Evolutionary conservation across 2,888 invertebrate genomes (phyloP).

Genomic region (Schrankia costaestrigalis): DNA sequence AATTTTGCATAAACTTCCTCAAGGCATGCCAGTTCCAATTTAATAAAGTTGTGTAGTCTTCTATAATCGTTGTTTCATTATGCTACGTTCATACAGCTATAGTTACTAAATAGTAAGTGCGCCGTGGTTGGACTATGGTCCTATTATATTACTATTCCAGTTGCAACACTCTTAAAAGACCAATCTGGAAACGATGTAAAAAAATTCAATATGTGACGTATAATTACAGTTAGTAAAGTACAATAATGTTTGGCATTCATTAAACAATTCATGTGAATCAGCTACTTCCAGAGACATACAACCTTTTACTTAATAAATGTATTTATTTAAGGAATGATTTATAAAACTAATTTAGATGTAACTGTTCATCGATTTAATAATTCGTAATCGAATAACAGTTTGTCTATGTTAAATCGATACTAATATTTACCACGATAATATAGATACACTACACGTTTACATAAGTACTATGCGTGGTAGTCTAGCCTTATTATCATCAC

Average conservation of each 20-base stretch:
- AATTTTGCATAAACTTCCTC: slow-evolving; percentile 35
- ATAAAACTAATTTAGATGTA: slow-evolving; percentile 2
- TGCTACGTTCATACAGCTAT: slow-evolving; percentile 47
- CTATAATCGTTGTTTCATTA: slow-evolving; percentile 71
- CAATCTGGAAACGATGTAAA: slow-evolving; percentile 72
- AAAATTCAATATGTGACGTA: slow-evolving; percentile 30
- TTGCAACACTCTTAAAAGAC: slow-evolving; percentile 78
- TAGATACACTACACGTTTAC: too few species aligned
- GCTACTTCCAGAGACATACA: slow-evolving; percentile 14
- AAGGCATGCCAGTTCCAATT: slow-evolving; percentile 28
- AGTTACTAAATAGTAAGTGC: slow-evolving; percentile 43
- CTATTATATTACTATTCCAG: slow-evolving; percentile 69
- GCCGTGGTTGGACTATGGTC: slow-evolving; percentile 41
- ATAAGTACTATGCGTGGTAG: too few species aligned
- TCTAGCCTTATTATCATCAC: too few species aligned
- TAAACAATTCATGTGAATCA: slow-evolving; percentile 19
- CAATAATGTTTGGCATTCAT: slow-evolving; percentile 29
- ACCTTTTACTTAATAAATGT: slow-evolving; percentile 11
- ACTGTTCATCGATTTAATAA: too few species aligned
- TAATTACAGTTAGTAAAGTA: slow-evolving; percentile 22
- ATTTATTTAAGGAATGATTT: slow-evolving; percentile 4
- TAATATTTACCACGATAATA: too few species aligned
- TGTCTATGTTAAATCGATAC: too few species aligned
- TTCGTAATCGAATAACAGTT: too few species aligned
- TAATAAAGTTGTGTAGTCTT: slow-evolving; percentile 57